Evolutionary conservation across 2,113 vertebrate species (phyloP).

Genomic region (Podarcis raffonei): DNA sequence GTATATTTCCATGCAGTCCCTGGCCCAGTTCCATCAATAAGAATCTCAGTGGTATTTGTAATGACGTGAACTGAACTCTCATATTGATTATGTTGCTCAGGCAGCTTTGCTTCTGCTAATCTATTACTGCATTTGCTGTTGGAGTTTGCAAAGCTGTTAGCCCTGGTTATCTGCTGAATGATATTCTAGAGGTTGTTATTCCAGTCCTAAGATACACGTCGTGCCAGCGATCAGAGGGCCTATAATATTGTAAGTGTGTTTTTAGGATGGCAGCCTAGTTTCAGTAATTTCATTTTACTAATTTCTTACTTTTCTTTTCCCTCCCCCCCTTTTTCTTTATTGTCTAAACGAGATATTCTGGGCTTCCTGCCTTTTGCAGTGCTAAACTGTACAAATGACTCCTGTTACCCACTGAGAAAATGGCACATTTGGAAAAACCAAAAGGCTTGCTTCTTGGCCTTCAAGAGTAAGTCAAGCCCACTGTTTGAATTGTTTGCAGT

Average conservation of each 20-base stretch:
- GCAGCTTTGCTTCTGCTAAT: conserved; percentile 39
- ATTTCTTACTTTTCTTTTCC: conserved; percentile 9
- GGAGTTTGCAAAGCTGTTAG: conserved; percentile 33
- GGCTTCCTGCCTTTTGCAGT: neutral
- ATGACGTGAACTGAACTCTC: neutral
- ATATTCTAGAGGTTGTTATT: conserved; percentile 4
- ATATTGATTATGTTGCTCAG: neutral
- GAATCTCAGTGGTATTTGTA: neutral
- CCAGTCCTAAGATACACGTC: conserved; percentile 9
- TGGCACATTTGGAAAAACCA: conserved; percentile 27
- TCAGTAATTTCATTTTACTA: conserved; percentile 7
- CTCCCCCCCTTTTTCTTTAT: neutral
- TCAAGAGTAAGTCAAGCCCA: neutral
- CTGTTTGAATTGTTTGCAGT: neutral
- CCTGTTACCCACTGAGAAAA: conserved; percentile 20
- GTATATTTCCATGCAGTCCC: neutral
- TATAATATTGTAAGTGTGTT: neutral
- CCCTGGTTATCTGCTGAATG: conserved; percentile 30
- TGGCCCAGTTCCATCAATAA: neutral
- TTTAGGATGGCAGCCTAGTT: neutral
- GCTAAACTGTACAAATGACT: conserved; percentile 9
- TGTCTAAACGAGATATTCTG: neutral
- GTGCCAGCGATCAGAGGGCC: neutral
- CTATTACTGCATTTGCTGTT: conserved; percentile 52
- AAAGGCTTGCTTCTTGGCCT: neutral